Percentiles rank a stretch among this genome's conserved stretches.
Conservation (phyloP, 2,888 invertebrate genomes). For the Troilus luridus region DNA sequence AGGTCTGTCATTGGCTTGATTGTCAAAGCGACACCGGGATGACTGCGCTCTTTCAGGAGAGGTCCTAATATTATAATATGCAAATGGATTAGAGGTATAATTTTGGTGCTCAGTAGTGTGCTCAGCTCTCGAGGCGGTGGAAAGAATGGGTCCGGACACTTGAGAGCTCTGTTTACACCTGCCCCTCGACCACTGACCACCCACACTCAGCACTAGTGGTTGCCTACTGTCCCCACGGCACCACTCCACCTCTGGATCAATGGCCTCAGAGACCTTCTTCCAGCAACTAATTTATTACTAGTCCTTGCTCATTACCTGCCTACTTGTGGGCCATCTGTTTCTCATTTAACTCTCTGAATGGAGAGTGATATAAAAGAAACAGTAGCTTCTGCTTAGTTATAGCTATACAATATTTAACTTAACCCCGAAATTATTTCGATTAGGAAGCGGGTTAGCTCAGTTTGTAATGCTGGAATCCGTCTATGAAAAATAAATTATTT, state of each 20-base stretch:
- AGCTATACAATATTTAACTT: no score
- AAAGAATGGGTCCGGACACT: slow-evolving; percentile 41
- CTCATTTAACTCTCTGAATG: background rate
- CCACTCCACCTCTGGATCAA: background rate
- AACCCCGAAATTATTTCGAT: no score
- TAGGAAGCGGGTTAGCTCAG: no score
- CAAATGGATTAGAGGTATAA: slow-evolving; percentile 46
- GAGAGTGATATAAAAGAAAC: background rate
- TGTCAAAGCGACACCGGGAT: slow-evolving; percentile 44
- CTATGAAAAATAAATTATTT: no score
- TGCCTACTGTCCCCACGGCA: slow-evolving; percentile 24
- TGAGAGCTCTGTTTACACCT: slow-evolving; percentile 39
- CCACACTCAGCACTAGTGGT: slow-evolving; percentile 38
- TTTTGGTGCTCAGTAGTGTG: background rate
- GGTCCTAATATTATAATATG: slow-evolving; percentile 45
- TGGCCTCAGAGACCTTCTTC: background rate
- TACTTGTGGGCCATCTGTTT: background rate
- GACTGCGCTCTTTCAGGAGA: background rate
- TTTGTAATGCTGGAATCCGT: no score
- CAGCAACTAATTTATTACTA: background rate
- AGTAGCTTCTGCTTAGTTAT: background rate
- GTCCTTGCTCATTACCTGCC: background rate
- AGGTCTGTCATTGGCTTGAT: slow-evolving; percentile 18
- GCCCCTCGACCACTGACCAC: slow-evolving; percentile 49
- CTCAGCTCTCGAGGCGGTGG: background rate